A percentile compares a stretch with the other conserved stretches of the same genome.
Conservation (phyloP, 1,140 invertebrate species). For the Yoshiicerus persimilis region DNA sequence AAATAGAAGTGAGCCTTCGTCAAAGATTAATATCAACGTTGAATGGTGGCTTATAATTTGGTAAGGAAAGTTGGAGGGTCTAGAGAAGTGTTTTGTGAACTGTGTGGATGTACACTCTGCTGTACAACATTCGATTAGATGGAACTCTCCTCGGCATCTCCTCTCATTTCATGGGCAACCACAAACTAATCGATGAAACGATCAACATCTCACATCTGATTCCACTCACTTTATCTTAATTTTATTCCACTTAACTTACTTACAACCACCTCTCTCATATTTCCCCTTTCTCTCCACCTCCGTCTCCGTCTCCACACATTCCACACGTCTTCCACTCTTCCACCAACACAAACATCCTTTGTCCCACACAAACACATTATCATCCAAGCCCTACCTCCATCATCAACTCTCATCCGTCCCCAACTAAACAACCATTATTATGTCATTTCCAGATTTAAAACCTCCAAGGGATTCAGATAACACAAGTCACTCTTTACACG, state of each 20-base stretch:
- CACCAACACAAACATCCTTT: too few species aligned
- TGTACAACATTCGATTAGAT: background rate
- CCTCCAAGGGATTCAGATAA: too few species aligned
- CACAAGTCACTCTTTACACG: too few species aligned
- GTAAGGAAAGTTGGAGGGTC: background rate
- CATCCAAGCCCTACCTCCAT: too few species aligned
- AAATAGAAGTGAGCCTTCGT: background rate
- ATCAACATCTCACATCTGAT: slow-evolving; percentile 27
- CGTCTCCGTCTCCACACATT: too few species aligned
- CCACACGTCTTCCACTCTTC: too few species aligned
- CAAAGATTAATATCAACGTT: background rate
- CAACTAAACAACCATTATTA: too few species aligned
- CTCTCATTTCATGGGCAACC: background rate
- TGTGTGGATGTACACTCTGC: too few species aligned
- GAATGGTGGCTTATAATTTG: background rate
- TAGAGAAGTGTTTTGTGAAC: background rate
- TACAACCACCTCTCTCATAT: background rate
- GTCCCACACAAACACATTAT: too few species aligned
- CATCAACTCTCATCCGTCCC: too few species aligned
- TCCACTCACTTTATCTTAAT: slow-evolving; percentile 22
- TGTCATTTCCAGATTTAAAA: too few species aligned
- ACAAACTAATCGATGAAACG: slow-evolving; percentile 28
- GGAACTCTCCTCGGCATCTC: background rate
- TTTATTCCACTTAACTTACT: slow-evolving; percentile 1
- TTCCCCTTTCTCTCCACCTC: background rate